Evolutionary conservation across 2,888 invertebrate species (phyloP).

Genomic region (Nymphalis polychloros): DNA sequence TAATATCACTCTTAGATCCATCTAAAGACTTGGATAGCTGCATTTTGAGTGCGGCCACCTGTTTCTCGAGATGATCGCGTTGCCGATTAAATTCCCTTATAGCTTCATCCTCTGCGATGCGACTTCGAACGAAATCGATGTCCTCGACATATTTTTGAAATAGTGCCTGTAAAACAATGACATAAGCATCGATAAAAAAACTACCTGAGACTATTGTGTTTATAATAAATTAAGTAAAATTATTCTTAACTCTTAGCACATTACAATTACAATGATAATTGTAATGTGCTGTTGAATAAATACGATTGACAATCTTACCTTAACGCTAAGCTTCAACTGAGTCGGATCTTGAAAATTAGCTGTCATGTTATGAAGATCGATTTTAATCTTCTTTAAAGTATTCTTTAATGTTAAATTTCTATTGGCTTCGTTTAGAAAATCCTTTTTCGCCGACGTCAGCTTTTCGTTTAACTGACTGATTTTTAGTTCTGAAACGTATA

Average conservation of each 20-base stretch:
- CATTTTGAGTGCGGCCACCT: slow-evolving; percentile 63
- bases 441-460: slow-evolving; percentile 86
- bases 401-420: slow-evolving; percentile 83
- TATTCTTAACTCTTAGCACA: too few relatives aligned
- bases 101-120: slow-evolving; percentile 86
- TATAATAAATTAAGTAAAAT: too few relatives aligned
- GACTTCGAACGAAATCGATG: slow-evolving; percentile 84
- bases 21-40: slow-evolving; percentile 65
- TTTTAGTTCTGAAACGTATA: slow-evolving; percentile 83
- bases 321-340: slow-evolving; percentile 80
- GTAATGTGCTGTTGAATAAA: too few relatives aligned
- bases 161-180: slow-evolving; percentile 66
- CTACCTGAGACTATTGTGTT: too few relatives aligned
- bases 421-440: slow-evolving; percentile 84
- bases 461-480: slow-evolving; percentile 90
- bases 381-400: slow-evolving; percentile 87
- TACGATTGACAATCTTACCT: slow-evolving; percentile 54
- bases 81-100: slow-evolving; percentile 90
- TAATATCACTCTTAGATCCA: slow-evolving; percentile 79
- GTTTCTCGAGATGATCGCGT: slow-evolving; percentile 89
- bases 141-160: slow-evolving; percentile 88
- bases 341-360: slow-evolving; percentile 89
- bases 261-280: too few relatives aligned
- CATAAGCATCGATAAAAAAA: too few relatives aligned
- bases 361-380: slow-evolving; percentile 90